Conservation (phyloP, 2,888 invertebrate genomes). For the Polia nebulosa region DNA sequence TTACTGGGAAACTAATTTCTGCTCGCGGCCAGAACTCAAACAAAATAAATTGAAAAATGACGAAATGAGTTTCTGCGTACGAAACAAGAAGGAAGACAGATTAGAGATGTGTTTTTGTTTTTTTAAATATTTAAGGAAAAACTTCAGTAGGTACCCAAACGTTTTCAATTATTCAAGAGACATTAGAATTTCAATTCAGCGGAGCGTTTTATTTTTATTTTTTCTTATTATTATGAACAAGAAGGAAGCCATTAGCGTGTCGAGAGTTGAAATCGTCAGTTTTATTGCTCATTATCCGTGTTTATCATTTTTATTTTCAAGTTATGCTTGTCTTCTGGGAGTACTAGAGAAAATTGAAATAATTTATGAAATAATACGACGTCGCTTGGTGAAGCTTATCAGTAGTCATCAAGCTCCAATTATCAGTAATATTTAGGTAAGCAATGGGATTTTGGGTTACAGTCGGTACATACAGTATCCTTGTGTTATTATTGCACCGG, state of each 20-base stretch:
- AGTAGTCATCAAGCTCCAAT: slow-evolving; percentile 2
- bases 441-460: neutral
- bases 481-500: slow-evolving; percentile 6
- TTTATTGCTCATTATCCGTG: slow-evolving; percentile 70
- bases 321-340: slow-evolving; percentile 46
- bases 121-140: slow-evolving; percentile 69
- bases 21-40: slow-evolving; percentile 39
- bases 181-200: slow-evolving; percentile 77
- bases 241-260: slow-evolving; percentile 69
- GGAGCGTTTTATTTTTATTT: slow-evolving; percentile 67
- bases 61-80: slow-evolving; percentile 67
- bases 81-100: slow-evolving; percentile 66
- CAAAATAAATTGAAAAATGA: slow-evolving; percentile 55
- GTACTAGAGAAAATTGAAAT: slow-evolving; percentile 32
- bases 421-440: neutral
- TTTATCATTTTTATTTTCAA: slow-evolving; percentile 62
- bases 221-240: slow-evolving; percentile 64
- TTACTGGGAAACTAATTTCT: slow-evolving; percentile 51
- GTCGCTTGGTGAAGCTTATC: neutral
- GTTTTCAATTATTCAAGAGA: slow-evolving; percentile 76
- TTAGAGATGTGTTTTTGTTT: slow-evolving; percentile 69
- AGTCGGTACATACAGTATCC: neutral
- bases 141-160: slow-evolving; percentile 70
- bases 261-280: slow-evolving; percentile 67
- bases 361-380: slow-evolving; percentile 39